Evolutionary conservation across 2,113 vertebrate species (phyloP).

Genomic region (Notothenia coriiceps): DNA sequence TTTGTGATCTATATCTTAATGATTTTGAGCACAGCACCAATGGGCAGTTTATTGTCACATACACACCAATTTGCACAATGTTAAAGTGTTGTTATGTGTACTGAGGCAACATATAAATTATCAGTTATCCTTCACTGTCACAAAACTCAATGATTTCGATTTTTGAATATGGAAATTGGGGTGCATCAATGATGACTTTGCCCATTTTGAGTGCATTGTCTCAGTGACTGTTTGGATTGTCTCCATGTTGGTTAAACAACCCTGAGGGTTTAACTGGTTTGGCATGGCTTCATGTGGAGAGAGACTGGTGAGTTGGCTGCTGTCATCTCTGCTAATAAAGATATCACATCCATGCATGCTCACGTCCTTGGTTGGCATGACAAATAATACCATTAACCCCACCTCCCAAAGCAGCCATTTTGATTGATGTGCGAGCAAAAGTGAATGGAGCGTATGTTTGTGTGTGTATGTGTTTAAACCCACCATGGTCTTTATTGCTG

Average conservation of each 20-base stretch:
- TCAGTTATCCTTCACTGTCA: background rate
- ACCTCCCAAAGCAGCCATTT: constrained; percentile 79
- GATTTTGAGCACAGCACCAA: background rate
- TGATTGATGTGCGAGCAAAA: constrained; percentile 79
- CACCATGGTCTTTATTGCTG: constrained; percentile 54
- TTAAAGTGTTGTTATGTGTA: background rate
- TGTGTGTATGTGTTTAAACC: constrained; percentile 40
- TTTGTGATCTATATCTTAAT: background rate
- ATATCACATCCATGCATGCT: constrained; percentile 77
- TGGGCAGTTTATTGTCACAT: background rate
- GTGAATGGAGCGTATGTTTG: constrained; percentile 49
- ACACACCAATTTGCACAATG: background rate
- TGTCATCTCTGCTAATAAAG: constrained; percentile 83
- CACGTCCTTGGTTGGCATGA: constrained; percentile 81
- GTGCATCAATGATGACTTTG: background rate
- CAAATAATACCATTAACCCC: constrained; percentile 84
- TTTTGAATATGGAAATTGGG: background rate
- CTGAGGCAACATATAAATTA: background rate
- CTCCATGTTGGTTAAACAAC: constrained; percentile 67
- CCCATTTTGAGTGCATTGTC: background rate
- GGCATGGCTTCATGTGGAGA: constrained; percentile 76
- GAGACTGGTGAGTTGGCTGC: constrained; percentile 72
- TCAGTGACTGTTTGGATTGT: constrained; percentile 17
- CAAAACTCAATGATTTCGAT: background rate
- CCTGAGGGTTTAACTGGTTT: constrained; percentile 73